Percentiles rank a stretch among this genome's conserved stretches.
Evolutionary conservation across 2,888 invertebrate species (phyloP).

Genomic region (Bugula neritina): DNA sequence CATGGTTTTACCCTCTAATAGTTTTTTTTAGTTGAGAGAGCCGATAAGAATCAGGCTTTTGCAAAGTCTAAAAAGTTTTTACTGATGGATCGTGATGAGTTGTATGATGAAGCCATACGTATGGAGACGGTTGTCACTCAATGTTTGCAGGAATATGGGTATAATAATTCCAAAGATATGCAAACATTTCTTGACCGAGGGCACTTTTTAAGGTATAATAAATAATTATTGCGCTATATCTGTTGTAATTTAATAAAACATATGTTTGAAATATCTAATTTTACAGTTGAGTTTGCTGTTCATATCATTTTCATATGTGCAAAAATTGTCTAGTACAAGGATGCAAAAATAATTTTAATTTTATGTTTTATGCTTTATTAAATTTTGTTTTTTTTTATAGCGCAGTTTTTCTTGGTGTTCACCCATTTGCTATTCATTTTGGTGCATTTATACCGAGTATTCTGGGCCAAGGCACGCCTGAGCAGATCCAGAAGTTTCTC

Average conservation of each 20-base stretch:
- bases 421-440: constrained; percentile 71
- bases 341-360: too few relatives aligned
- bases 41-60: constrained; percentile 43
- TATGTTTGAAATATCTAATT: too few relatives aligned
- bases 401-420: constrained; percentile 25
- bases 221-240: too few relatives aligned
- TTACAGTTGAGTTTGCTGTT: too few relatives aligned
- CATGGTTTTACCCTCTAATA: too few relatives aligned
- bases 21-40: constrained; percentile 40
- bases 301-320: too few relatives aligned
- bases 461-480: constrained; percentile 78
- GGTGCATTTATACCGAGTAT: constrained; percentile 88
- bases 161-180: not conserved
- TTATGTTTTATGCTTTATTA: too few relatives aligned
- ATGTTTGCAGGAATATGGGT: constrained; percentile 36
- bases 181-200: too few relatives aligned
- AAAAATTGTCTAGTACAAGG: too few relatives aligned
- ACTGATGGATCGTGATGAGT: constrained; percentile 47
- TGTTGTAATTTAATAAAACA: too few relatives aligned
- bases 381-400: too few relatives aligned
- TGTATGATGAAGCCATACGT: constrained; percentile 45
- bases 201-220: too few relatives aligned
- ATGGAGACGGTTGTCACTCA: constrained; percentile 40
- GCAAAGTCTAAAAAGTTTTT: constrained; percentile 39
- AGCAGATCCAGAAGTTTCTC: constrained; percentile 84